phyloP scores from a whole-genome alignment of 2,113 vertebrate species.

The Pyxicephalus adspersus region DNA sequence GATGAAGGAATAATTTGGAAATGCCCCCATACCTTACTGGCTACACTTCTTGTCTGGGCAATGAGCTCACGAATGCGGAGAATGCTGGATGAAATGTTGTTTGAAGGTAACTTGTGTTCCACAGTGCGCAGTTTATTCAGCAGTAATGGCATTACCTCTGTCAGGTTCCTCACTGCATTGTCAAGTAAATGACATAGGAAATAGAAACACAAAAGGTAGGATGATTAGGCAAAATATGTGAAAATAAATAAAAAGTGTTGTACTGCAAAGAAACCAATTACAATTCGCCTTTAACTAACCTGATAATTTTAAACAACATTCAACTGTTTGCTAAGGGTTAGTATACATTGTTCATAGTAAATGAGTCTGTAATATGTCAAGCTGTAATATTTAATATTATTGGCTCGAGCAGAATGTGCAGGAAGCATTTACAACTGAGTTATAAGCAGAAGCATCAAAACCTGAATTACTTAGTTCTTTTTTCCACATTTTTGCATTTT shows the following conservation, averaged over 20 bases:
- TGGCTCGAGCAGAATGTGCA: no score
- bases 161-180: conserved; percentile 81
- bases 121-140: conserved; percentile 85
- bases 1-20: not conserved
- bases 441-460: conserved; percentile 78
- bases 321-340: no score
- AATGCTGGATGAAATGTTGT: conserved; percentile 92
- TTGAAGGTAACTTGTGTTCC: conserved; percentile 88
- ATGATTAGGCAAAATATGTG: no score
- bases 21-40: conserved; percentile 85
- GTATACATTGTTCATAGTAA: no score
- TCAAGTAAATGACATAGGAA: conserved; percentile 3
- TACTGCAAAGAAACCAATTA: no score
- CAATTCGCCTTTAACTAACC: no score
- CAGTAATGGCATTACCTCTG: conserved; percentile 84
- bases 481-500: conserved; percentile 80
- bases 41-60: conserved; percentile 93
- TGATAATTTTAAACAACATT: no score
- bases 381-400: no score
- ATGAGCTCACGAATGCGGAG: conserved; percentile 90
- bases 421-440: conserved; percentile 73
- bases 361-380: no score
- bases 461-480: conserved; percentile 82
- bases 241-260: no score
- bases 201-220: no score